phyloP scores from a whole-genome alignment of 2,888 invertebrate genomes.

The Scaptomyza parva region DNA sequence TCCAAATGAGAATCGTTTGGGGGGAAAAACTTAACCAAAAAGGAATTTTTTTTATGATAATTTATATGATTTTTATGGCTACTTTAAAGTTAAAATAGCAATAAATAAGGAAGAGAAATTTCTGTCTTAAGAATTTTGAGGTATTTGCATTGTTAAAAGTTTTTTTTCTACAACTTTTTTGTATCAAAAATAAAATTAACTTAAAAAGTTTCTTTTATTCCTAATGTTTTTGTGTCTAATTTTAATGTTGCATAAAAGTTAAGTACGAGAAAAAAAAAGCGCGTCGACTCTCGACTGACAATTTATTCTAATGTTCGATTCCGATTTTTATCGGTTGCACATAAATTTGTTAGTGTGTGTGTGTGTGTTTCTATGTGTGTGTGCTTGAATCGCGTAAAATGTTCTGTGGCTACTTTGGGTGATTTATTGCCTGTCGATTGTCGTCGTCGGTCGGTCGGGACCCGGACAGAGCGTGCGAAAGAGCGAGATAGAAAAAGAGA shows the following conservation, averaged over 20 bases:
- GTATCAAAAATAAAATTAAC: background rate
- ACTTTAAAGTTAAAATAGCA: background rate
- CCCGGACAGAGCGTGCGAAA: slow-evolving; percentile 9
- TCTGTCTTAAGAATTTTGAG: background rate
- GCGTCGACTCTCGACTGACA: slow-evolving; percentile 42
- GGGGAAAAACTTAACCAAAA: background rate
- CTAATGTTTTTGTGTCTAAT: background rate
- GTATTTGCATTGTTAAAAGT: background rate
- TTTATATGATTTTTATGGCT: background rate
- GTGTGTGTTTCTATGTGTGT: too few relatives aligned
- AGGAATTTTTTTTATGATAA: background rate
- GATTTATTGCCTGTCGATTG: slow-evolving; percentile 83
- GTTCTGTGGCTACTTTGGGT: slow-evolving; percentile 80
- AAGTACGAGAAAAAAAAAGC: background rate
- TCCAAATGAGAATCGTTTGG: background rate
- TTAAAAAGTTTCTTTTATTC: background rate
- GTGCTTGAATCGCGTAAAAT: slow-evolving; percentile 54
- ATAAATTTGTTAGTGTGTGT: slow-evolving; percentile 60
- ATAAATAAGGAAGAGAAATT: background rate
- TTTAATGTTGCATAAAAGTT: slow-evolving; percentile 9
- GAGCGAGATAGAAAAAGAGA: slow-evolving; percentile 45
- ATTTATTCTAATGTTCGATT: slow-evolving; percentile 66
- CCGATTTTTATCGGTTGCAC: slow-evolving; percentile 76
- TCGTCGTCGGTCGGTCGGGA: slow-evolving; percentile 77
- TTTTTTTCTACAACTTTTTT: too few relatives aligned